Evolutionary conservation across 2,888 invertebrate species (phyloP).

Genomic region (Melikaiella ostensackeni): DNA sequence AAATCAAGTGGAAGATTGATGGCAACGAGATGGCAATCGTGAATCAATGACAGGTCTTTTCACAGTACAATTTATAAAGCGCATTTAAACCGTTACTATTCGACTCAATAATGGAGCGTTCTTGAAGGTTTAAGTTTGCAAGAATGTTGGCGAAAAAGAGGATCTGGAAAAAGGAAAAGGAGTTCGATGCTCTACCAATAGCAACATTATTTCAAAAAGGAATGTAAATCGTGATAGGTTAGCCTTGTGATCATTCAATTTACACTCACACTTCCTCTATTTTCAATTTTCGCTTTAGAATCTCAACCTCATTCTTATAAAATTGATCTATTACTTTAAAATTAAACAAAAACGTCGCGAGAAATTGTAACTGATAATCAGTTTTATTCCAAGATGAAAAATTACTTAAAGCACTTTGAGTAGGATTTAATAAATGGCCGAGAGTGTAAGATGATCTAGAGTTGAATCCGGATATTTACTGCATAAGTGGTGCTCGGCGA

Average conservation of each 20-base stretch:
- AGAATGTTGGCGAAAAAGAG: conserved; percentile 31
- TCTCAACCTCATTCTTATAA: neutral
- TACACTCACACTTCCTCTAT: neutral
- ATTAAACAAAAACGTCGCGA: too few relatives aligned
- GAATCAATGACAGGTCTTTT: conserved; percentile 16
- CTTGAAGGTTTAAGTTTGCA: conserved; percentile 23
- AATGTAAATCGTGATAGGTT: too few relatives aligned
- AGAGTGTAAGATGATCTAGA: neutral
- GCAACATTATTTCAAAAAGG: conserved; percentile 3
- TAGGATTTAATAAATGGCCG: too few relatives aligned
- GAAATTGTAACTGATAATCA: too few relatives aligned
- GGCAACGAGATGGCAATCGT: neutral
- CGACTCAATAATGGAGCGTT: conserved; percentile 39
- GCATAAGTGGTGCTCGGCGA: neutral
- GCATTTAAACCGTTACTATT: conserved; percentile 28
- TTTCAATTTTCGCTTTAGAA: neutral
- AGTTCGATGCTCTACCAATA: conserved; percentile 55
- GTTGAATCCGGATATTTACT: neutral
- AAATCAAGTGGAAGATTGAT: neutral
- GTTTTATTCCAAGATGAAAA: too few relatives aligned
- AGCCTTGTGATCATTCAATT: neutral
- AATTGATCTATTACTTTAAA: neutral
- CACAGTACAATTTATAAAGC: conserved; percentile 20
- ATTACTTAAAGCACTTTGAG: too few relatives aligned
- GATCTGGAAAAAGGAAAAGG: conserved; percentile 44